A percentile compares a stretch with the other conserved stretches of the same genome.
Conservation (phyloP, 2,113 vertebrate genomes). For the Halichoeres trimaculatus region DNA sequence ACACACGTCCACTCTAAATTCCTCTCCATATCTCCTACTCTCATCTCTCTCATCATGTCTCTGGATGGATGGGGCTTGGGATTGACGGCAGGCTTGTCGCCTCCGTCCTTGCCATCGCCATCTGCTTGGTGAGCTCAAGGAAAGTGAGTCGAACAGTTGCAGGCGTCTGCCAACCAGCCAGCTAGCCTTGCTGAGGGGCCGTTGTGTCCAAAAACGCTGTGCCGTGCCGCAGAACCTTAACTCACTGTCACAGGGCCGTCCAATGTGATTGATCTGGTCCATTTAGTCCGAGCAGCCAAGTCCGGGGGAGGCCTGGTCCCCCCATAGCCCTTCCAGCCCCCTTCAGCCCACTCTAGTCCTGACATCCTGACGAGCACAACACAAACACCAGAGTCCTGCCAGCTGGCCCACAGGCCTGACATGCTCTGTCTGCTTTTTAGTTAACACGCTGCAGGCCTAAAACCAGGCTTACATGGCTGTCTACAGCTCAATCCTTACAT, state of each 20-base stretch:
- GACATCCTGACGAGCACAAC: conserved; percentile 73
- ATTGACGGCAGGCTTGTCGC: conserved; percentile 69
- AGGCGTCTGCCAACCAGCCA: conserved; percentile 74
- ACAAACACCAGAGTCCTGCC: conserved; percentile 78
- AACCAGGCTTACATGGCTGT: conserved; percentile 53
- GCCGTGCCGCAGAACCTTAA: conserved; percentile 80
- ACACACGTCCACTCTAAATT: conserved; percentile 55
- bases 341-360: conserved; percentile 64
- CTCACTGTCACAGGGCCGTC: conserved; percentile 84
- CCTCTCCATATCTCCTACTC: conserved; percentile 46
- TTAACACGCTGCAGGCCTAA: conserved; percentile 68
- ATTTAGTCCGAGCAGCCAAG: conserved; percentile 84
- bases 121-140: conserved; percentile 82
- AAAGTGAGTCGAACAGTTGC: conserved; percentile 66
- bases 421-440: conserved; percentile 73
- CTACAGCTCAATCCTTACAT: conserved; percentile 28
- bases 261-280: conserved; percentile 87
- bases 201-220: conserved; percentile 76
- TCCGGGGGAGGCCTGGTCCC: conserved; percentile 81
- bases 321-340: conserved; percentile 67
- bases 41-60: conserved; percentile 71
- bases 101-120: conserved; percentile 81
- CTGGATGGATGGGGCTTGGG: conserved; percentile 66
- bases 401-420: conserved; percentile 74
- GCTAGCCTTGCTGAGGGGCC: conserved; percentile 63